These are phyloP conservation scores for Aselliscus stoliczkanus DNA, from an alignment of 2,797 vertebrate species.

Conservation along the genomic window DNA sequence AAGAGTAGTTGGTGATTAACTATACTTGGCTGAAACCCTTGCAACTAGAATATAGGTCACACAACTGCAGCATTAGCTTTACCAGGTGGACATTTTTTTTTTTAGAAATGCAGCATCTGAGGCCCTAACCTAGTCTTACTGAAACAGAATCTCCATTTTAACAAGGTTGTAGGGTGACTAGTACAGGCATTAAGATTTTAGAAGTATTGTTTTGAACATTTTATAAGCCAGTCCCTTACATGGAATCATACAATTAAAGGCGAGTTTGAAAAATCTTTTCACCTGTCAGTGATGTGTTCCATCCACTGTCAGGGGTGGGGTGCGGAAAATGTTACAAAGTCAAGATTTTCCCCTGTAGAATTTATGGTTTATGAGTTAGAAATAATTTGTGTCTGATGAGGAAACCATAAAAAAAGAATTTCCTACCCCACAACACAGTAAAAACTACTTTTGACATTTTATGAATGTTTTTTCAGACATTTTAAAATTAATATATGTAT, in stretches of 20 bases:
- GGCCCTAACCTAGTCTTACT: neutral
- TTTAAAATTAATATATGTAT: neutral
- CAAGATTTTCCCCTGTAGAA: neutral
- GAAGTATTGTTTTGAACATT: neutral
- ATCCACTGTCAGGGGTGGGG: neutral
- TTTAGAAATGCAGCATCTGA: neutral
- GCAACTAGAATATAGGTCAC: neutral
- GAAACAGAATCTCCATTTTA: neutral
- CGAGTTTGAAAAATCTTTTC: neutral
- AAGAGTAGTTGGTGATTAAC: neutral
- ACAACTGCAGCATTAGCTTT: too few relatives aligned
- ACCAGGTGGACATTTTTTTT: fast-evolving
- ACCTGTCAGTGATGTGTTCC: neutral
- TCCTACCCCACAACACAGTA: neutral
- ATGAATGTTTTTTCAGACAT: neutral
- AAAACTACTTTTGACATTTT: neutral
- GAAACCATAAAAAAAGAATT: neutral
- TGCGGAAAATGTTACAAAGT: neutral
- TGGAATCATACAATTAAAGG: neutral
- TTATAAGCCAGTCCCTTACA: neutral
- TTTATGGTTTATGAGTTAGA: neutral
- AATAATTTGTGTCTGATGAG: neutral
- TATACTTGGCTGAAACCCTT: neutral
- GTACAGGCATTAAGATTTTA: neutral
- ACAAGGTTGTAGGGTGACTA: neutral